Percentiles rank a stretch among this genome's conserved stretches.
Evolutionary conservation across 2,888 invertebrate species (phyloP).

Genomic region (Osedax frankpressi): DNA sequence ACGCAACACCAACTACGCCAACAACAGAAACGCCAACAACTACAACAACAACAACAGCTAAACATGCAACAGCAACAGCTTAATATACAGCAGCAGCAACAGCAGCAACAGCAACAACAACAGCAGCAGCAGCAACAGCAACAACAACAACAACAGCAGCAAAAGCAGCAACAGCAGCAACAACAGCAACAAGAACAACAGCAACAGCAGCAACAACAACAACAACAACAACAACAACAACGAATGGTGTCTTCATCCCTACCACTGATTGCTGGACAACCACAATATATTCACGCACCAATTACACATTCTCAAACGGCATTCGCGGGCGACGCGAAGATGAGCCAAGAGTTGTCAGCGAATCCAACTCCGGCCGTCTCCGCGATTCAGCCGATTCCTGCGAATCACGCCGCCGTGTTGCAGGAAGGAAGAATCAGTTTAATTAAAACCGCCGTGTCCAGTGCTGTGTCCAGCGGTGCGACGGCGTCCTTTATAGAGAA

Average conservation of each 20-base stretch:
- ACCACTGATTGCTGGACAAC: no score
- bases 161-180: conserved; percentile 6
- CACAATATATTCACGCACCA: no score
- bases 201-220: conserved; percentile 17
- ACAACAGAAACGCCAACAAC: conserved; percentile 8
- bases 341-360: no score
- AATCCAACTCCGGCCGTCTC: no score
- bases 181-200: conserved; percentile 10
- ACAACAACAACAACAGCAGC: conserved; percentile 15
- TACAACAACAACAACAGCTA: conserved; percentile 12
- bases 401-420: no score
- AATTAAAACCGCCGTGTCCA: no score
- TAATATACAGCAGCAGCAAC: neutral
- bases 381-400: no score
- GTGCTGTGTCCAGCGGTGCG: no score
- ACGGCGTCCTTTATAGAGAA: no score
- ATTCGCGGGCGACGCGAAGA: no score
- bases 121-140: conserved; percentile 2
- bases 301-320: no score
- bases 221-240: conserved; percentile 17
- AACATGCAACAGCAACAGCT: conserved; percentile 16
- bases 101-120: conserved; percentile 11
- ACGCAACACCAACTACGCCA: conserved; percentile 2
- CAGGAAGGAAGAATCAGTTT: no score
- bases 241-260: conserved; percentile 9